Evolutionary conservation across 2,888 invertebrate species (phyloP).

Genomic region (Halictus quadricinctus): DNA sequence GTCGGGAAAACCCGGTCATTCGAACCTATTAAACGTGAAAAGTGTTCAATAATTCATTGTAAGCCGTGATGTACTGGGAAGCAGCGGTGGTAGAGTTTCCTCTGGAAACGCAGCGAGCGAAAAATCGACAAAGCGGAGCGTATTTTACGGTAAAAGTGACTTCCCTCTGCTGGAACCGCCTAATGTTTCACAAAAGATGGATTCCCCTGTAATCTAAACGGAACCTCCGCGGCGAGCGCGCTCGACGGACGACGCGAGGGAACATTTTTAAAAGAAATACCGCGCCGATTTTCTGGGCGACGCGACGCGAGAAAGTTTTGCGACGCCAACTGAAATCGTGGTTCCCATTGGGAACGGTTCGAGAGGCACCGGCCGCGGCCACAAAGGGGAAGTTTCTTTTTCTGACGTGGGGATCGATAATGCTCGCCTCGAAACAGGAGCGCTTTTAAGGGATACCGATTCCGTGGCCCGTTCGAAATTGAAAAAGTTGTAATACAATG

Average conservation of each 20-base stretch:
- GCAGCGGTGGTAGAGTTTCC: background rate
- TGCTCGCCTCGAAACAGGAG: slow-evolving; percentile 21
- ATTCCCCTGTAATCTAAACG: slow-evolving; percentile 35
- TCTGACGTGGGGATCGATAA: background rate
- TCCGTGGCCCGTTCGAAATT: slow-evolving; percentile 1
- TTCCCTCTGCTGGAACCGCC: slow-evolving; percentile 12
- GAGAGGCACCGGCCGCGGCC: background rate
- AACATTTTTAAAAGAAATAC: slow-evolving; percentile 49
- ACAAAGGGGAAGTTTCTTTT: slow-evolving; percentile 20
- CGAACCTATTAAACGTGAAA: background rate
- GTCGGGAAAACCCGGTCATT: background rate
- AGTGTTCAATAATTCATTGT: background rate
- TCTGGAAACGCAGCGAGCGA: background rate
- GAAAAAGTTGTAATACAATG: slow-evolving; percentile 25
- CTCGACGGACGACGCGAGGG: slow-evolving; percentile 14
- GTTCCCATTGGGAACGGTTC: slow-evolving; percentile 28
- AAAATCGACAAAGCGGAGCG: slow-evolving; percentile 2
- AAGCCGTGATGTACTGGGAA: background rate
- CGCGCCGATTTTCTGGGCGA: slow-evolving; percentile 33
- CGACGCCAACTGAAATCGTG: slow-evolving; percentile 18
- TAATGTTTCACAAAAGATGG: slow-evolving; percentile 43
- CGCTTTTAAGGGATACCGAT: slow-evolving; percentile 16
- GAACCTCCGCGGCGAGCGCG: background rate
- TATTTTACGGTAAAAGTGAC: background rate
- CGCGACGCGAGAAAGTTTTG: slow-evolving; percentile 29